phyloP scores from a whole-genome alignment of 2,888 invertebrate genomes.

The Anoplius nigerrimus region DNA sequence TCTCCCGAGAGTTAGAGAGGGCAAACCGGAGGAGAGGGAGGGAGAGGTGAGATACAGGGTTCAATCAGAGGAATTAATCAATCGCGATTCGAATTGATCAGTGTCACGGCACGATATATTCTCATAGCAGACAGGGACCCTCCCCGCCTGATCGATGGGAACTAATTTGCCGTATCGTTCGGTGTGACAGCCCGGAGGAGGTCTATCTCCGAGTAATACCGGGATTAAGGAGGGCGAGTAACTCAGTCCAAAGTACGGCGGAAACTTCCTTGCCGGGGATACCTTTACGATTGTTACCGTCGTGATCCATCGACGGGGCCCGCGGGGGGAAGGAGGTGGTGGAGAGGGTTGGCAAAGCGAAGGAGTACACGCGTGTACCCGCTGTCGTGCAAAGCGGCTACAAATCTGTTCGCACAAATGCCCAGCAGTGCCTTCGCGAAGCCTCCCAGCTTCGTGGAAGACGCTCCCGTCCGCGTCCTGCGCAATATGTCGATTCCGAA shows the following conservation, averaged over 20 bases:
- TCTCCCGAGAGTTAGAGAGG: no score
- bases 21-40: background rate
- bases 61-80: slow-evolving; percentile 18
- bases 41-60: background rate
- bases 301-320: slow-evolving; percentile 20
- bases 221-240: slow-evolving; percentile 52
- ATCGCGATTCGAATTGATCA: slow-evolving; percentile 40
- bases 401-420: no score
- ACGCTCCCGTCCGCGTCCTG: no score
- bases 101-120: slow-evolving; percentile 43
- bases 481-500: no score
- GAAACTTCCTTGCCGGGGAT: slow-evolving; percentile 43
- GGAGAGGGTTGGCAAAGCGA: no score
- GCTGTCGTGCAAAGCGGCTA: background rate
- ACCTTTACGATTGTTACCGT: slow-evolving; percentile 33
- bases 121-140: slow-evolving; percentile 33
- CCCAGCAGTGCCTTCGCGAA: background rate
- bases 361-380: slow-evolving; percentile 21
- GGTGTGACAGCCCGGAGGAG: slow-evolving; percentile 48
- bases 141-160: slow-evolving; percentile 51
- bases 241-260: slow-evolving; percentile 41
- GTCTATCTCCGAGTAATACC: slow-evolving; percentile 53
- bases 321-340: no score
- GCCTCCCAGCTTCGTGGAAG: no score
- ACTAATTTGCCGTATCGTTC: slow-evolving; percentile 53